Conservation (phyloP, 1,140 invertebrate species). For the Bombyx mandarina region DNA sequence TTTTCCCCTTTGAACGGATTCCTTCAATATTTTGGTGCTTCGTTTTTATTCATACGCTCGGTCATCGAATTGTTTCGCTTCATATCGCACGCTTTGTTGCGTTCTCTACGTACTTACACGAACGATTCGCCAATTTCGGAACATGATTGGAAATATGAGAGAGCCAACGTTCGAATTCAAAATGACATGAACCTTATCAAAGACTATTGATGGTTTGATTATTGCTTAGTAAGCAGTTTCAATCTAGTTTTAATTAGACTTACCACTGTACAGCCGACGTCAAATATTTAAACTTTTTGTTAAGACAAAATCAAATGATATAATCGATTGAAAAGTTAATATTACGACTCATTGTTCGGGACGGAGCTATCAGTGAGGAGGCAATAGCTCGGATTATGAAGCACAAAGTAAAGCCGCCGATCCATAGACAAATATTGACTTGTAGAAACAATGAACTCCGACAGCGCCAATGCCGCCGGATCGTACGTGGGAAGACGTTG, state of each 20-base stretch:
- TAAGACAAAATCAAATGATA: slow-evolving; percentile 42
- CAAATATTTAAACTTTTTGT: slow-evolving; percentile 50
- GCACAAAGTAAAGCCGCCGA: slow-evolving; percentile 55
- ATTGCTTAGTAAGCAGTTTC: too few species aligned
- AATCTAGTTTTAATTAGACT: slow-evolving; percentile 20
- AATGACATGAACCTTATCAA: too few species aligned
- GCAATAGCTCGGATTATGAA: slow-evolving; percentile 46
- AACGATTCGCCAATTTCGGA: too few species aligned
- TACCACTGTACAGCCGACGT: slow-evolving; percentile 25
- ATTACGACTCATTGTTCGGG: slow-evolving; percentile 58
- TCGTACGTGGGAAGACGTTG: slow-evolving; percentile 37
- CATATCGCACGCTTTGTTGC: slow-evolving; percentile 42
- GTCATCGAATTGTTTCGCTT: slow-evolving; percentile 63
- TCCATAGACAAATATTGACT: slow-evolving; percentile 63
- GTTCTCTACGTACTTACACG: slow-evolving; percentile 16
- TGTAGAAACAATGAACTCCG: slow-evolving; percentile 52
- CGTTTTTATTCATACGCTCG: slow-evolving; percentile 64
- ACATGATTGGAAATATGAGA: too few species aligned
- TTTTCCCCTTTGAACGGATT: slow-evolving; percentile 70
- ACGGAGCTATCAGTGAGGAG: slow-evolving; percentile 41
- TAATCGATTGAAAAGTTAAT: slow-evolving; percentile 56
- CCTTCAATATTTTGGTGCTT: slow-evolving; percentile 68
- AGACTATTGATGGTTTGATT: too few species aligned
- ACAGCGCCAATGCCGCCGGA: slow-evolving; percentile 27
- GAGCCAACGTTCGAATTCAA: too few species aligned